Conservation (phyloP, 2,797 vertebrate species). For the Arctocebus calabarensis region DNA sequence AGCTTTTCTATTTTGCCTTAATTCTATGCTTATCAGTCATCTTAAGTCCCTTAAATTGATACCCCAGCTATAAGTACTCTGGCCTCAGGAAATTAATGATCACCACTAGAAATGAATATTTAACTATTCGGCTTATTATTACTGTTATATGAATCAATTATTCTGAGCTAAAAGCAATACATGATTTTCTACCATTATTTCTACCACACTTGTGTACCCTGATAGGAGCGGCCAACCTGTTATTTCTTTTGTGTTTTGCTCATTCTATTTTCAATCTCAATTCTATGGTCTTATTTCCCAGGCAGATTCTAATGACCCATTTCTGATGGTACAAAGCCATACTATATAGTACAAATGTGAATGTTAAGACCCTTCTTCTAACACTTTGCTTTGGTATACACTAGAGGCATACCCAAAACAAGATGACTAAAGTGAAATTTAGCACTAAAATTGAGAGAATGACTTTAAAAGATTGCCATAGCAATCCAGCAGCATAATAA, state of each 20-base stretch:
- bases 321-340: background rate
- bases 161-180: background rate
- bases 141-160: background rate
- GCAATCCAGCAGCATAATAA: background rate
- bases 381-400: conserved; percentile 7
- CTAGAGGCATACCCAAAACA: background rate
- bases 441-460: background rate
- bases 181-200: background rate
- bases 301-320: background rate
- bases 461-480: background rate
- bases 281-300: background rate
- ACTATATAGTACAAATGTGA: background rate
- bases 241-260: conserved; percentile 10
- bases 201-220: background rate
- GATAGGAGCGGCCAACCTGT: background rate
- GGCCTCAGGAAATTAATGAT: background rate
- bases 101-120: background rate
- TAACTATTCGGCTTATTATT: background rate
- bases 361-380: background rate
- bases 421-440: conserved; percentile 7
- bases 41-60: background rate
- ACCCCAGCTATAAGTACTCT: background rate
- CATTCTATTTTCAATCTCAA: background rate
- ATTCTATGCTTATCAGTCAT: background rate
- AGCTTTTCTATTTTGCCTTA: background rate